Evolutionary conservation across 1,140 invertebrate species (phyloP), one percentile per base, ranked within the genome.

Genomic region (Magallana gigas): DNA sequence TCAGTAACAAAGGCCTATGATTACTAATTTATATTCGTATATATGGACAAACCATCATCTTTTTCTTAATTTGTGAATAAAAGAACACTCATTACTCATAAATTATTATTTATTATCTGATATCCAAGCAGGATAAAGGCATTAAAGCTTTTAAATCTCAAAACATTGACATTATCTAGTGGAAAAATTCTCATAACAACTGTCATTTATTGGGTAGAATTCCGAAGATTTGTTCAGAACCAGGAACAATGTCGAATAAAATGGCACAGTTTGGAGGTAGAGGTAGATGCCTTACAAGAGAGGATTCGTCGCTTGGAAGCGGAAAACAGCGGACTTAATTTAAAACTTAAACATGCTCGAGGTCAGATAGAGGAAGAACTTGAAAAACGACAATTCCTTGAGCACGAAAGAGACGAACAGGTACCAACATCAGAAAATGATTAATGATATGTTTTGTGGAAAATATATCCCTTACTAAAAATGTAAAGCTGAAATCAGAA

Each of bases 171-270:
- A 48, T 48, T 48, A 48, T 48, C 36, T 3, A 48, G 0, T 48
- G 36, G 36, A 48, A 48, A 48, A 48, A 48, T 48, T 48, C 5
- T 48, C 2, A 48, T 48, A 4, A 0, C 36, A 48, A 48, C 3
- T 48, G 36, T 4, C 5, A 48, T 48, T 48, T 48, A 48, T 48
- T 5, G 36, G 36, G 89, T 93, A 97, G 97, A 97, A 95, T 97
- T 97, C 91, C 91, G 96, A 7, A 95, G 95, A 87, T 97, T 97
- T 94, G 95, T 96, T 9, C 95, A 96, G 64, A 96, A 97, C 91
- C 96, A 97, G 94, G 96, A 97, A 91, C 96, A 96, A 94, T 96
- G 96, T 89, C 94, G 96, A 57, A 95, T 96, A 83, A 97, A 97
- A 92, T 97, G 97, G 96, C 91, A 96, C 0, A 94, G 95, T 1